Base-by-base conservation (phyloP, 2,113 vertebrate species). In the Thalassarche chlororhynchos region DNA sequence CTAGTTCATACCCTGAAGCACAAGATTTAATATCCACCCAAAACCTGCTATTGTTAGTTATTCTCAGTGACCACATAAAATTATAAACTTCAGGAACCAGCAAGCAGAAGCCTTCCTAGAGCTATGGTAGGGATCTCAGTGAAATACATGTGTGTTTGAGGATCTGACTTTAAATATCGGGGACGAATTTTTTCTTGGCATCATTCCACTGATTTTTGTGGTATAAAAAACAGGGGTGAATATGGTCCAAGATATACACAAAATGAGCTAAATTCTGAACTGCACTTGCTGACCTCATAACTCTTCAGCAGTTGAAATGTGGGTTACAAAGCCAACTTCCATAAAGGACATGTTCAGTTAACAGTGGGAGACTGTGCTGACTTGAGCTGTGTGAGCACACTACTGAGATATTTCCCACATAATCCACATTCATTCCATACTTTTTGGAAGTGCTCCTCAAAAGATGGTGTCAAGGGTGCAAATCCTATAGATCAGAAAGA, bases 341-440 rank as follows among this genome's bases (percentile, higher is more conserved):
- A 96, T 69, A 60, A 84, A 55, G 95, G 90, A 89, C 75, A 31
- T 4, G 79, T 88, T 87, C 92, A 57, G 75, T 69, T 58, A 94
- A 70, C 96, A 95, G 96, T 80, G 88, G 88, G 97, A 96, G 93
- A 47, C 95, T 88, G 61, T 54, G 91, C 92, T 61, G 86, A 71
- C 61, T 93, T 1, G 36, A 86, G 84, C 92, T 91, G 89, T 95
- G 95, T 95, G 95, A 97, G 95, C 86, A 72, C 52, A 15, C 90
- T 31, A 40, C 72, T 17, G 78, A 85, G 84, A 87, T 76, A 79
- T 93, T 97, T 96, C 97, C 95, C 97, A 96, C 97, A 83, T 84
- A 72, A 94, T 77, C 95, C 18, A 84, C 96, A 97, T 97, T 93
- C 94, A 96, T 96, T 82, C 77, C 95, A 95, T 95, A 85, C 87